A percentile compares a stretch with the other conserved stretches of the same genome.
phyloP scores from a whole-genome alignment of 2,113 vertebrate genomes.

The Chloebia gouldiae region DNA sequence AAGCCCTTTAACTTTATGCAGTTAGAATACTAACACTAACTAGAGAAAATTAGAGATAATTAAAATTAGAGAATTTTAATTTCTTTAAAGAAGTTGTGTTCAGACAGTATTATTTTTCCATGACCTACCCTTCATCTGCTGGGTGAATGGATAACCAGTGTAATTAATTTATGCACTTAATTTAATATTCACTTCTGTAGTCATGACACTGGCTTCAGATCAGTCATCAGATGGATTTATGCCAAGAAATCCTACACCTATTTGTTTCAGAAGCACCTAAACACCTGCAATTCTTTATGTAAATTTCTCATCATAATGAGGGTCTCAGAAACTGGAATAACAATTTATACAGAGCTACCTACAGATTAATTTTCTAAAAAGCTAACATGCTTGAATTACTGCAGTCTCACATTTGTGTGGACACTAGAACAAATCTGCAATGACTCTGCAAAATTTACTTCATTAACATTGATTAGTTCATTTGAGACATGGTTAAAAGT shows the following conservation, averaged over 20 bases:
- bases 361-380: slow-evolving; percentile 25
- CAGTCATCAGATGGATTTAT: background rate
- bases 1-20: slow-evolving; percentile 1
- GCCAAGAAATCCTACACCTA: slow-evolving; percentile 23
- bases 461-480: background rate
- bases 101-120: background rate
- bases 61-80: background rate
- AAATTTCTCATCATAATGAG: slow-evolving; percentile 20
- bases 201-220: background rate
- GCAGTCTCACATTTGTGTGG: background rate
- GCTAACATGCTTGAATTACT: slow-evolving; percentile 3
- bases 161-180: background rate
- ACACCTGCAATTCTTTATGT: slow-evolving; percentile 45
- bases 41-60: background rate
- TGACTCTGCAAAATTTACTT: slow-evolving; percentile 16
- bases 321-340: slow-evolving; percentile 5
- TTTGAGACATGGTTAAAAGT: background rate
- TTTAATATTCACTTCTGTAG: slow-evolving; percentile 18
- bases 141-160: background rate
- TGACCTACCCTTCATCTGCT: background rate
- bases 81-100: background rate
- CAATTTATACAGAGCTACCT: background rate
- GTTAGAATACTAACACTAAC: background rate
- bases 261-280: slow-evolving; percentile 57
- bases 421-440: background rate